Evolutionary conservation across 2,113 vertebrate species (phyloP).

Genomic region (Chauna torquata): DNA sequence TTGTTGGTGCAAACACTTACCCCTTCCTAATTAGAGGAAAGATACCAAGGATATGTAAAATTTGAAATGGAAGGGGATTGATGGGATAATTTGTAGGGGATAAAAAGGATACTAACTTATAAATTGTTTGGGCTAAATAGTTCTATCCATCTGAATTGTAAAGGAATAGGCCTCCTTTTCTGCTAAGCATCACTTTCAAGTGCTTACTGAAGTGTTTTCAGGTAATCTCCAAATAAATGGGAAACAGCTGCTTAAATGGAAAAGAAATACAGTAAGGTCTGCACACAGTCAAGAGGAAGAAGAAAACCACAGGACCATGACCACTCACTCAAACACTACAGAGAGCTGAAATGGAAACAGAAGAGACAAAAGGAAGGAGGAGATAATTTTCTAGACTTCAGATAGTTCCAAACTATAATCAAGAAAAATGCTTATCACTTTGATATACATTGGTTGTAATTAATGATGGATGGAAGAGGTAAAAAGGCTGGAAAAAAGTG

Average conservation of each 20-base stretch:
- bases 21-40: neutral
- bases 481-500: neutral
- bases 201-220: neutral
- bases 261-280: neutral
- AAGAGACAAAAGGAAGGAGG: neutral
- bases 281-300: neutral
- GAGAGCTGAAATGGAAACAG: neutral
- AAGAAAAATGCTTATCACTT: neutral
- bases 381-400: neutral
- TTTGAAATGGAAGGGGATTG: neutral
- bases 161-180: neutral
- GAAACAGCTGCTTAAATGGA: neutral
- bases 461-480: neutral
- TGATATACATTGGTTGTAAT: neutral
- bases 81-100: neutral
- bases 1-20: too few relatives aligned
- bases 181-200: neutral
- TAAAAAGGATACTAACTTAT: neutral
- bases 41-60: neutral
- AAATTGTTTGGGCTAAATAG: neutral
- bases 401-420: neutral
- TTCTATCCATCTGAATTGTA: neutral
- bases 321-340: accelerated
- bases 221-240: neutral
- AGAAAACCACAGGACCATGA: neutral